Evolutionary conservation across 1,140 invertebrate species (phyloP).

Genomic region (Brachionus sp.): DNA sequence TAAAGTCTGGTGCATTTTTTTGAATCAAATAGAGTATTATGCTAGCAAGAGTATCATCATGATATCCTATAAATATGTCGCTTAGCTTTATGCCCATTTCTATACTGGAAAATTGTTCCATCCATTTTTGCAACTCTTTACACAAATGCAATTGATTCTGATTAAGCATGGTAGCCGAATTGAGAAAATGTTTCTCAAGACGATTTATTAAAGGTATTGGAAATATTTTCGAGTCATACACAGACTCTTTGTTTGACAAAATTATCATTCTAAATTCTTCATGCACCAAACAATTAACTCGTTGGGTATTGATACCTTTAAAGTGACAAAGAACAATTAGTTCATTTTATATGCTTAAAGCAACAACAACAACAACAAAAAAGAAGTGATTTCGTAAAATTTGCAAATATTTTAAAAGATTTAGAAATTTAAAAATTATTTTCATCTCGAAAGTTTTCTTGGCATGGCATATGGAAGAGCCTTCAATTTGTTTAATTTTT

Average conservation of each 20-base stretch:
- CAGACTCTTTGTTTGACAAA: slow-evolving; percentile 54
- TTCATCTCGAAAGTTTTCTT: too few relatives aligned
- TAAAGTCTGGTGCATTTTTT: neutral
- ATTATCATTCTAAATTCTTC: slow-evolving; percentile 54
- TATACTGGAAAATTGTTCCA: neutral
- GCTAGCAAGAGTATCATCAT: slow-evolving; percentile 52
- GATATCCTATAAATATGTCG: slow-evolving; percentile 38
- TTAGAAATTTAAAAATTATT: too few relatives aligned
- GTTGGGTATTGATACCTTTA: slow-evolving; percentile 54
- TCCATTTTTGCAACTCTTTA: neutral
- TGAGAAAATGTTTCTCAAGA: slow-evolving; percentile 55
- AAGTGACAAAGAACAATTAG: neutral
- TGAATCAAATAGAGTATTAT: slow-evolving; percentile 50
- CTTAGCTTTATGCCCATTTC: neutral
- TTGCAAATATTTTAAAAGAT: neutral
- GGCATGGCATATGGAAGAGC: too few relatives aligned
- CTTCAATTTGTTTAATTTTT: too few relatives aligned
- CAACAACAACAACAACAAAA: too few relatives aligned
- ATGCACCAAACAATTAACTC: slow-evolving; percentile 56
- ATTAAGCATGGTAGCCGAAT: slow-evolving; percentile 50
- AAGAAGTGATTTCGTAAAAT: too few relatives aligned
- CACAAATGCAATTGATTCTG: slow-evolving; percentile 47
- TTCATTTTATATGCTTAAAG: too few relatives aligned
- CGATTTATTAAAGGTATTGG: slow-evolving; percentile 56
- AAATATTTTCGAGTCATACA: slow-evolving; percentile 51